phyloP scores from a whole-genome alignment of 2,888 invertebrate genomes.

The Ephialtes manifestator region DNA sequence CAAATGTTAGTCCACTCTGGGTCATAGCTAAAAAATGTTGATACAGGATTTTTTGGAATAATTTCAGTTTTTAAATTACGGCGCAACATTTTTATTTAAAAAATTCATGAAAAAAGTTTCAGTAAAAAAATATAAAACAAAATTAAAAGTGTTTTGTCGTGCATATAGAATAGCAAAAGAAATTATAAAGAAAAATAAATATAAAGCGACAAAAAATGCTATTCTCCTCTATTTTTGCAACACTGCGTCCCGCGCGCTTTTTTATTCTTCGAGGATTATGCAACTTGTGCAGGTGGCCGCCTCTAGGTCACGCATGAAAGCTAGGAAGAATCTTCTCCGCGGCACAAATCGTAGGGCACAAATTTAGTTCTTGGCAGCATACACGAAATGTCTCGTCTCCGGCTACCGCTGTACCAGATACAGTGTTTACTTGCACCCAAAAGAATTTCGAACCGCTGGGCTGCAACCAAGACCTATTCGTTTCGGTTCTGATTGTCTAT shows the following conservation, averaged over 20 bases:
- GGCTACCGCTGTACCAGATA: slow-evolving; percentile 2
- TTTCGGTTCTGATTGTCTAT: not conserved
- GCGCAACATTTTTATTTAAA: too few species aligned
- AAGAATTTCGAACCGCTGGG: slow-evolving; percentile 5
- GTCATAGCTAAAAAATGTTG: too few species aligned
- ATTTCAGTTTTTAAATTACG: too few species aligned
- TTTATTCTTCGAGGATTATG: not conserved
- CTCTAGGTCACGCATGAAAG: not conserved
- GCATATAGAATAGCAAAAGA: too few species aligned
- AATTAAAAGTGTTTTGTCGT: too few species aligned
- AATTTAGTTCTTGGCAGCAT: slow-evolving; percentile 37
- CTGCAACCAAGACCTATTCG: not conserved
- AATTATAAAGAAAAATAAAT: too few species aligned
- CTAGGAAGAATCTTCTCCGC: slow-evolving; percentile 12
- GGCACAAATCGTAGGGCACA: slow-evolving; percentile 1
- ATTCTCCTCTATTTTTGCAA: too few species aligned
- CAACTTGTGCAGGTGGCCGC: slow-evolving; percentile 19
- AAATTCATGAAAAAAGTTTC: too few species aligned
- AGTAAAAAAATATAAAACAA: too few species aligned
- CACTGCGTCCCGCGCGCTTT: not conserved
- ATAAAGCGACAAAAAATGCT: too few species aligned
- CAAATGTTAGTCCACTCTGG: too few species aligned
- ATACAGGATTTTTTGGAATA: too few species aligned
- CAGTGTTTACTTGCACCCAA: slow-evolving; percentile 13
- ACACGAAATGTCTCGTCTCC: slow-evolving; percentile 1